Percentiles rank a stretch among this genome's conserved stretches.
These are phyloP conservation scores for Cerceris ruficornis DNA, from an alignment of 2,888 invertebrate genomes.

Conservation along the genomic window DNA sequence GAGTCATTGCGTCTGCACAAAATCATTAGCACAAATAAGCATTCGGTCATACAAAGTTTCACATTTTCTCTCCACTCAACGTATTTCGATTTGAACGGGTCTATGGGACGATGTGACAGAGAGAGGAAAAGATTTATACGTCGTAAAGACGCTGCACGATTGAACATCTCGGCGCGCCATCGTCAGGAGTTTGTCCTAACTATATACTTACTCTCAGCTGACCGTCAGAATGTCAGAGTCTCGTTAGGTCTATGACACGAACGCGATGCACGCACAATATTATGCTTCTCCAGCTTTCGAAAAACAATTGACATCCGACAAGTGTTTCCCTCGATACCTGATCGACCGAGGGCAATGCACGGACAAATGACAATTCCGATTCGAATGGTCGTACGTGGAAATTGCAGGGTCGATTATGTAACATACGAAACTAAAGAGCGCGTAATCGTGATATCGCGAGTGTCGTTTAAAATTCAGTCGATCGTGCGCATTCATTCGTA, in stretches of 20 bases:
- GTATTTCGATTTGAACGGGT: constrained; percentile 24
- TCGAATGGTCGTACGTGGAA: background rate
- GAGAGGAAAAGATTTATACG: constrained; percentile 36
- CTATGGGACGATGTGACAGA: constrained; percentile 21
- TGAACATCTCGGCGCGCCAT: constrained; percentile 60
- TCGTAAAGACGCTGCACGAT: constrained; percentile 41
- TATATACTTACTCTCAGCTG: constrained; percentile 43
- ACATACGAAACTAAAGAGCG: background rate
- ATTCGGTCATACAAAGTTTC: no score
- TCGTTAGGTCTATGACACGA: background rate
- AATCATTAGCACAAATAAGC: no score
- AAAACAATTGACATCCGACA: constrained; percentile 17
- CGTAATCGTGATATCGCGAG: no score
- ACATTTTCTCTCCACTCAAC: background rate
- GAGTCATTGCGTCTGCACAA: no score
- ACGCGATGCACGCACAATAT: background rate
- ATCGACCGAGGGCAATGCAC: constrained; percentile 18
- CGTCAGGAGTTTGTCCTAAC: constrained; percentile 61
- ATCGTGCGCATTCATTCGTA: background rate
- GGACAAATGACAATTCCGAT: constrained; percentile 1
- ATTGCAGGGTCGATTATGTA: background rate
- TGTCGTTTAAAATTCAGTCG: no score
- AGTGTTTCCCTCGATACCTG: constrained; percentile 12
- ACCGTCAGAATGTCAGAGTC: background rate
- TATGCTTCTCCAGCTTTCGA: constrained; percentile 8